These are phyloP conservation scores for Sarcophaga subvicina DNA, from an alignment of 2,888 invertebrate genomes.

Conservation along the genomic window DNA sequence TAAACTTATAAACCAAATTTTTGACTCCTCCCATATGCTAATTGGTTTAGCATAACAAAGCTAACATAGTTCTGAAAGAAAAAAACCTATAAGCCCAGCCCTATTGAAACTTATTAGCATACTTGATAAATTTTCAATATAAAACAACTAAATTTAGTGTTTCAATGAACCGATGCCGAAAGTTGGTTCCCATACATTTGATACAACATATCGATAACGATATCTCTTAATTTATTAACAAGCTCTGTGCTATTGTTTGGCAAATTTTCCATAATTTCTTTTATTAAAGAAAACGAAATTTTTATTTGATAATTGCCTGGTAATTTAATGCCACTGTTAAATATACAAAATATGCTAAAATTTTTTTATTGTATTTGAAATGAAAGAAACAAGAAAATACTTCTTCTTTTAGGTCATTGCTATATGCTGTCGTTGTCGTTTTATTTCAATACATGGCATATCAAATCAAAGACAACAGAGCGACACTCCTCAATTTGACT, in stretches of 20 bases:
- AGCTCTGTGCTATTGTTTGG: background rate
- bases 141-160: background rate
- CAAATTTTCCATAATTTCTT: slow-evolving; percentile 13
- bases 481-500: slow-evolving; percentile 19
- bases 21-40: no score
- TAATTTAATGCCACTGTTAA: slow-evolving; percentile 6
- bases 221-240: background rate
- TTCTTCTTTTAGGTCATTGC: slow-evolving; percentile 16
- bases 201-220: background rate
- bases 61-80: no score
- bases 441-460: background rate
- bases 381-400: slow-evolving; percentile 16
- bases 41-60: no score
- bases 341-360: background rate
- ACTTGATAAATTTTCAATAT: background rate
- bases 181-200: slow-evolving; percentile 2
- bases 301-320: background rate
- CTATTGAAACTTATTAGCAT: no score
- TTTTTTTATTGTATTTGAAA: no score
- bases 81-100: no score
- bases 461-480: background rate
- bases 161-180: background rate
- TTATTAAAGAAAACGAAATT: background rate
- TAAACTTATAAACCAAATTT: no score
- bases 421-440: background rate